These are phyloP conservation scores for Pseudomugil gertrudae DNA, from an alignment of 2,797 vertebrate species.

Conservation along the genomic window DNA sequence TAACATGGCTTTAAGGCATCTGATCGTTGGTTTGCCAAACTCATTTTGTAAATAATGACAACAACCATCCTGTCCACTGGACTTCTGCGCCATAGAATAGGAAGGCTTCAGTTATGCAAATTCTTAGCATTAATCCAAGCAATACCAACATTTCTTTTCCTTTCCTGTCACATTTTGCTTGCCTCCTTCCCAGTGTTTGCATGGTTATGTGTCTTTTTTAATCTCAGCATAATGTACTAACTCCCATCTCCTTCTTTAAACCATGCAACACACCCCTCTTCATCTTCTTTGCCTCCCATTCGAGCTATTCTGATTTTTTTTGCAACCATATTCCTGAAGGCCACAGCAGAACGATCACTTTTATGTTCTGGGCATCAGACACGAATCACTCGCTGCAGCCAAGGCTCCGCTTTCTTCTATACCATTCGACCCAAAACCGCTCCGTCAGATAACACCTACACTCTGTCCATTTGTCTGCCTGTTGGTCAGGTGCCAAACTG, in stretches of 20 bases:
- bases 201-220: conserved; percentile 38
- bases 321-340: background rate
- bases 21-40: conserved; percentile 88
- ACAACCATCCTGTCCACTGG: conserved; percentile 88
- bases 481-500: conserved; percentile 62
- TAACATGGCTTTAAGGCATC: conserved; percentile 97
- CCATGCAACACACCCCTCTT: background rate
- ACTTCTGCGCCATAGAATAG: conserved; percentile 95
- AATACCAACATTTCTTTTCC: conserved; percentile 79
- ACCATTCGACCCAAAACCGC: conserved; percentile 9
- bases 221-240: conserved; percentile 40
- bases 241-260: conserved; percentile 25
- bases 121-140: conserved; percentile 79
- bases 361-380: conserved; percentile 32
- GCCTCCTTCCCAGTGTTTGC: conserved; percentile 36
- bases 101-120: conserved; percentile 88
- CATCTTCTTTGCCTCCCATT: conserved; percentile 1
- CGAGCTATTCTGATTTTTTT: conserved; percentile 13
- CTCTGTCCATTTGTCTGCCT: conserved; percentile 52
- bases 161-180: conserved; percentile 43
- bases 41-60: conserved; percentile 92
- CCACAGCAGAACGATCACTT: background rate
- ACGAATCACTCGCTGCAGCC: conserved; percentile 10
- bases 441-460: conserved; percentile 21
- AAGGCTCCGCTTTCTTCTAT: conserved; percentile 8